A percentile compares a stretch with the other conserved stretches of the same genome.
These are phyloP conservation scores for Styela plicata DNA, from an alignment of 23 tunicate genomes.

Conservation along the genomic window DNA sequence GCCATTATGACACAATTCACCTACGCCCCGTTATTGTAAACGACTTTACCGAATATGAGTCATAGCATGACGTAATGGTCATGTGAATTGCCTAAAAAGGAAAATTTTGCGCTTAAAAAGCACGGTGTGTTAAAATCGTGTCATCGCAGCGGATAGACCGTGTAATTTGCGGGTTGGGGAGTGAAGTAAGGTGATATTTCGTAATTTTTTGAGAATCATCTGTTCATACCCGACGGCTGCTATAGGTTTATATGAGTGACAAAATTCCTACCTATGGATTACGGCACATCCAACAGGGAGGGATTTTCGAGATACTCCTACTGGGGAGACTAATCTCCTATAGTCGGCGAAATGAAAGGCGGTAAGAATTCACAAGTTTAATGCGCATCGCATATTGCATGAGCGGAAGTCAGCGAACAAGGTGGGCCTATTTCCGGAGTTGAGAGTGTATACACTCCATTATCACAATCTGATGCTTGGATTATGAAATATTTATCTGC, in stretches of 20 bases:
- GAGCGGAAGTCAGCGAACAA: background rate
- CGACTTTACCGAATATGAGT: too few species aligned
- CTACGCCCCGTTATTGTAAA: too few species aligned
- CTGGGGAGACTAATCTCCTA: background rate
- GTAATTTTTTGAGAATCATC: background rate
- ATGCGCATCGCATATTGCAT: background rate
- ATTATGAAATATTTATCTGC: background rate
- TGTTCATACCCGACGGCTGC: background rate
- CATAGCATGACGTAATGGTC: background rate
- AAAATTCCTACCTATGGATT: background rate
- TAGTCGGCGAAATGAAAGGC: background rate
- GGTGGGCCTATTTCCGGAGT: background rate
- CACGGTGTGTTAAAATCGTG: too few species aligned
- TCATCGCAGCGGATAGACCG: background rate
- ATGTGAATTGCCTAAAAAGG: background rate
- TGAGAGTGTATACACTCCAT: background rate
- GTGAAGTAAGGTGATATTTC: background rate
- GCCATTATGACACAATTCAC: too few species aligned
- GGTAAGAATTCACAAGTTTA: background rate
- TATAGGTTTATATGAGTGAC: background rate
- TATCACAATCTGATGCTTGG: background rate
- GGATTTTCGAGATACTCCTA: background rate
- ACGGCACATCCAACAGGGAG: background rate
- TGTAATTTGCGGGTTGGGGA: background rate
- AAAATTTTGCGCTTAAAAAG: background rate